Base-by-base conservation (phyloP, 1,140 invertebrate genomes). In the Macrobrachium rosenbergii region DNA sequence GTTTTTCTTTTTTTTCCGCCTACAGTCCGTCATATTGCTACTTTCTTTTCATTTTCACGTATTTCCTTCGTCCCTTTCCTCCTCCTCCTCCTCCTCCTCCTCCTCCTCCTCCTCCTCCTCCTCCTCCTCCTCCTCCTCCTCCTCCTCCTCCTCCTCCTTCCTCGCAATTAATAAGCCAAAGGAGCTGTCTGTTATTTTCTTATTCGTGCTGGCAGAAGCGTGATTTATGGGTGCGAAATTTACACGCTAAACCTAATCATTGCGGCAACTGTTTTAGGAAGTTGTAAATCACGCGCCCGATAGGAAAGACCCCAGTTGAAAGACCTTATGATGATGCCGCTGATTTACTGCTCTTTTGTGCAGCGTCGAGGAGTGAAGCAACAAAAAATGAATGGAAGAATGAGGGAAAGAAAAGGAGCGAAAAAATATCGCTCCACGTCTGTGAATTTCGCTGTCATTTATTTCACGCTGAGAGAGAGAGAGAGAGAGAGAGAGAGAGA, bases 401-500 rank as follows among this genome's bases (percentile, higher is more conserved):
- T 52, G 43, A 78, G 5, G 58, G 76, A 78, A 52, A 52, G 43
- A 58, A 52, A 78, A 21, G 58, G 2, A 59, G 45, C 43, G 11
- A 78, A 52, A 45, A 19, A 76, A 73, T 59, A 59, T 11, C 73
- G 5, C n/a, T 28, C 21, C n/a, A 45, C n/a, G 8, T 77, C 19
- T 77, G 0, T 77, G 75, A 43, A 12, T 77, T 14, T 58, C 3
- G 16, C 12, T 17, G 75, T 28, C 3, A 58, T 19, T 76, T 7
- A 10, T 76, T 76, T 43, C 8, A 21, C 17, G 16, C 11, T 17
- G 8, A 12, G 52, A 73, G 69, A 73, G 69, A 73, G 69, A 73
- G 69, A 73, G 69, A 73, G 69, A 73, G 69, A 73, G 69, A 73
- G 16, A 73, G 69, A 73, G 69, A 73, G 69, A 73, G 69, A 73